Evolutionary conservation across 2,888 invertebrate species (phyloP), one percentile per base, ranked within the genome.

Genomic region (Sinhomidia bicolor): DNA sequence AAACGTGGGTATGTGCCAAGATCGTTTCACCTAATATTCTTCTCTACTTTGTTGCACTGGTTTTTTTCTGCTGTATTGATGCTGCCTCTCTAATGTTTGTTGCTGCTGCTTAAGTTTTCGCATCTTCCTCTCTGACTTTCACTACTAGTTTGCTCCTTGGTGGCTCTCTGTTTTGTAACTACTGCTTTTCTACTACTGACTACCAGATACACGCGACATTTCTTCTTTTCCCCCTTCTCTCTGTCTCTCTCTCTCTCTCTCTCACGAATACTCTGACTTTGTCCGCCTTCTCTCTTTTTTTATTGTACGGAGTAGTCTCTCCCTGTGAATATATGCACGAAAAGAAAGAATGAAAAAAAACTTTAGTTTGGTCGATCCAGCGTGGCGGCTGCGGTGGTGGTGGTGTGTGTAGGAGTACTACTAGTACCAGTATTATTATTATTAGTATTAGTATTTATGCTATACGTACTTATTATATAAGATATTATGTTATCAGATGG

Each of bases 1-100:
- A 86, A 86, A 76, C 65, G 82, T 76, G 87, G 82, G 76, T 76
- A 51, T 82, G 87, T 87, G 87, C 87, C 87, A 87, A 87, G 82
- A 87, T 78, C 76, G 81, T 87, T 87, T 81, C 76, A 78, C 85
- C 85, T 68, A 85, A 85, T 85, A 85, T 85, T 85, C 85, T 65
- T 78, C 54, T 68, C 47, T 82, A 82, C 81, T 71, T 83, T 83
- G 83, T 83, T 83, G 83, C 83, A 83, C 36, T 84, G 74, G 60
- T 41, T 60, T 81, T 74, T 51, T 74, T 47, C 47, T 36, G 32
- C 44, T 36, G 36, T 71, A 20, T 41, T 44, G 44, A 47, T 74
- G 26, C 81, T 57, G n/a, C n/a, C n/a, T n/a, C n/a, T n/a, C n/a
- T n/a, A n/a, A n/a, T n/a, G n/a, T 57, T 20, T 57, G 57, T 20